phyloP scores from a whole-genome alignment of 2,888 invertebrate species.

The Pachycephus smyrnensis region DNA sequence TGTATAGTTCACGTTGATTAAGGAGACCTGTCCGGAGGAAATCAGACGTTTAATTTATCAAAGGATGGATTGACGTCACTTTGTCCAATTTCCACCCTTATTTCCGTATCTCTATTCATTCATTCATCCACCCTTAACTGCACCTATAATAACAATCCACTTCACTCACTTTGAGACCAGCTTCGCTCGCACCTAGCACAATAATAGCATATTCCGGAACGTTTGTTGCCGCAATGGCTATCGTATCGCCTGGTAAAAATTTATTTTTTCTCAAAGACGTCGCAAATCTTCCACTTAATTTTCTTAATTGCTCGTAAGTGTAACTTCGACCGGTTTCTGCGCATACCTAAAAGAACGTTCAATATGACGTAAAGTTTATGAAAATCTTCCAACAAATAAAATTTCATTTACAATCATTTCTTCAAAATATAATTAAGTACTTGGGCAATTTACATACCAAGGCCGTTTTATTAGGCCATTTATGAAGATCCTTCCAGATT shows the following conservation, averaged over 20 bases:
- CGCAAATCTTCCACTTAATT: slow-evolving; percentile 46
- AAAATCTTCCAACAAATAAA: not conserved
- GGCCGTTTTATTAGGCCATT: slow-evolving; percentile 74
- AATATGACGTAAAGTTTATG: not conserved
- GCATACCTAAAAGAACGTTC: slow-evolving; percentile 39
- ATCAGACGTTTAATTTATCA: not conserved
- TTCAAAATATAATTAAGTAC: not conserved
- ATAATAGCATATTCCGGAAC: slow-evolving; percentile 53
- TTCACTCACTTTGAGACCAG: slow-evolving; percentile 44
- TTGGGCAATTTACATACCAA: slow-evolving; percentile 67
- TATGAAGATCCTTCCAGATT: slow-evolving; percentile 74
- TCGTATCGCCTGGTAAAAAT: slow-evolving; percentile 51
- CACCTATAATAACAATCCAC: not conserved
- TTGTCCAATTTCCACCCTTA: not conserved
- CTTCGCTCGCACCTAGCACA: slow-evolving; percentile 44
- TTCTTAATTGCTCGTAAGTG: slow-evolving; percentile 50
- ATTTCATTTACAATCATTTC: not conserved
- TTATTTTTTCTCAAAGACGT: slow-evolving; percentile 52
- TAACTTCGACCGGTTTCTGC: slow-evolving; percentile 50
- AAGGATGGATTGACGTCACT: not conserved
- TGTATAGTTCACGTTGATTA: slow-evolving; percentile 37
- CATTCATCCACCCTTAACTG: not conserved
- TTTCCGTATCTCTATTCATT: not conserved
- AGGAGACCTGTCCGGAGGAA: slow-evolving; percentile 28
- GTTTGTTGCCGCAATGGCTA: slow-evolving; percentile 58